Conservation (phyloP, 2,888 invertebrate genomes). For the Seira musarum region DNA sequence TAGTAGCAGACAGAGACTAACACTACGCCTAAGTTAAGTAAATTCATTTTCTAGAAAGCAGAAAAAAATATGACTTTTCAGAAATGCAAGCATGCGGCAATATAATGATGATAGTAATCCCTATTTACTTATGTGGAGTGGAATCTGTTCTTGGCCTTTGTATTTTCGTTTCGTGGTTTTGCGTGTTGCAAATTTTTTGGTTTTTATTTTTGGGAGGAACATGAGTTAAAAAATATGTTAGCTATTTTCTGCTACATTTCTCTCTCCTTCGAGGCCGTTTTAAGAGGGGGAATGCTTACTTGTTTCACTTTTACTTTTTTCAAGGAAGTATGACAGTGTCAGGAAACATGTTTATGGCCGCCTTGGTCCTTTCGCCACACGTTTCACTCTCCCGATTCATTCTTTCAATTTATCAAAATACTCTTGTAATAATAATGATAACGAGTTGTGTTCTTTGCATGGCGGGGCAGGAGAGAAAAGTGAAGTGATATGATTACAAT, state of each 20-base stretch:
- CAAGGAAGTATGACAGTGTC: conserved; percentile 32
- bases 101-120: not conserved
- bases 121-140: not conserved
- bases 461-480: not conserved
- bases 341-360: conserved; percentile 21
- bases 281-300: not conserved
- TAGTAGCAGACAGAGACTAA: no score
- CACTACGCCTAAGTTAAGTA: not conserved
- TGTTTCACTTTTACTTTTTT: not conserved
- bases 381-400: not conserved
- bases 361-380: not conserved
- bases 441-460: no score
- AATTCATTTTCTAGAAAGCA: not conserved
- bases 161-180: no score
- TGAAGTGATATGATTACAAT: conserved; percentile 7
- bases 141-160: no score
- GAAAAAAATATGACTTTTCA: not conserved
- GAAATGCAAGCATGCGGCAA: not conserved
- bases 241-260: not conserved
- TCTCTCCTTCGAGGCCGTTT: not conserved
- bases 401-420: conserved; percentile 16
- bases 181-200: not conserved
- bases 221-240: conserved; percentile 5
- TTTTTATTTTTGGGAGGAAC: not conserved
- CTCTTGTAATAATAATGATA: not conserved